Base-by-base conservation (phyloP, 1,140 invertebrate species). In the Kradibia gibbosae region DNA sequence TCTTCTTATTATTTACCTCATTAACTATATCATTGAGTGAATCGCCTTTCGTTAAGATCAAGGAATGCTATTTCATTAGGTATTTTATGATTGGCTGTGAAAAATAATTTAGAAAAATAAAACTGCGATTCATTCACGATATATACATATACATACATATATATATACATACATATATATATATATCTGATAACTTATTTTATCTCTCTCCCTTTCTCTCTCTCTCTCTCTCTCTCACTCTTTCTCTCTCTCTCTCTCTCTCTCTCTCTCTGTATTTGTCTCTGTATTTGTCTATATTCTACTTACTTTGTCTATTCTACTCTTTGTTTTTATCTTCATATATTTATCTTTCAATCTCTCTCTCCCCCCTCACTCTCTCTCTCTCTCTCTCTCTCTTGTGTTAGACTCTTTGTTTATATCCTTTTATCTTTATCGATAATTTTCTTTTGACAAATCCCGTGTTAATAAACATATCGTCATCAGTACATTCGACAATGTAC, bases 271-370 rank as follows among this genome's bases (percentile, higher is more conserved):
- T 78, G 74, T 65, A 22, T 53, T 22, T 70, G 8, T 31, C 10
- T 78, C 17, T 28, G 60, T 82, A 50, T 22, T 55, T 28, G 28
- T 50, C 22, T 22, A 1, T 82, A 82, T 84, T 25, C 10, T 67
- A 82, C 81, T 82, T 80, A 84, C 83, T 85, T 84, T 85, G 72
- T 87, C 77, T 83, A 72, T 78, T 57, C 81, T 71, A 79, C 80
- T 78, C 48, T 78, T 55, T 81, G 55, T 85, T 78, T 87, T 81
- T 84, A 79, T 84, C n/a, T 62, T 34, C 80, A 80, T 84, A 42
- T 72, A 4, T 72, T 7, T 11, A 0, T 82, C 82, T 84, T 1
- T 22, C 62, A 83, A 82, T 82, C 80, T 84, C 83, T 85, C 83
- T 85, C 67, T 42, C 70, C 28, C 0, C 4, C 13, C 22, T 50